These are phyloP conservation scores for Lithophane ornitopus DNA, from an alignment of 2,888 invertebrate species.

Conservation along the genomic window DNA sequence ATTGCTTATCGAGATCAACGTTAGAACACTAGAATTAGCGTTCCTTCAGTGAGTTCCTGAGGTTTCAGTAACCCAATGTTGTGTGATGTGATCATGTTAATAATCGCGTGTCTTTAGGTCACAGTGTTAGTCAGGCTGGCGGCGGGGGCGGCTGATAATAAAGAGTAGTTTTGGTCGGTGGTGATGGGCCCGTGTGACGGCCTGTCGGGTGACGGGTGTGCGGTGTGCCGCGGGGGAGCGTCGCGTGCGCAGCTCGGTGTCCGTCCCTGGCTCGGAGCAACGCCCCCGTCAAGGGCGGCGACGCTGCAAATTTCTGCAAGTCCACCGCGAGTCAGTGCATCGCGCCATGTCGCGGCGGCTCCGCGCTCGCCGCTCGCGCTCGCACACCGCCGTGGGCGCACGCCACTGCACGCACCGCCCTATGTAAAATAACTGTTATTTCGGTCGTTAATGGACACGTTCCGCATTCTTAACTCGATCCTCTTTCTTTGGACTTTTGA, in stretches of 20 bases:
- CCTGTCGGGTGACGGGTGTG: constrained; percentile 69
- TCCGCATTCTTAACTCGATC: constrained; percentile 86
- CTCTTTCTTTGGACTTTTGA: constrained; percentile 74
- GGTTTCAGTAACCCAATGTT: constrained; percentile 31
- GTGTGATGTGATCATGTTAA: constrained; percentile 26
- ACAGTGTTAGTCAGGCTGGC: constrained; percentile 55
- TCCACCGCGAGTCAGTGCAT: constrained; percentile 89
- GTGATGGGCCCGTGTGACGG: constrained; percentile 69
- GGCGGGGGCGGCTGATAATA: constrained; percentile 64
- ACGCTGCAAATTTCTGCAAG: constrained; percentile 90
- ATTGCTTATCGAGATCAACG: constrained; percentile 70
- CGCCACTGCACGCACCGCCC: constrained; percentile 83
- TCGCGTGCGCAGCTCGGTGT: constrained; percentile 88
- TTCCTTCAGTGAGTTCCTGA: constrained; percentile 45
- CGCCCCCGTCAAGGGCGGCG: constrained; percentile 91
- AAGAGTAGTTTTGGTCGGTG: constrained; percentile 67
- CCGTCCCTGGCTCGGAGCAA: constrained; percentile 90
- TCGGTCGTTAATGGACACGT: constrained; percentile 88
- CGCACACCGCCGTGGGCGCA: constrained; percentile 79
- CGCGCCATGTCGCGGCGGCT: constrained; percentile 90
- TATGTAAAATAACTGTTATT: constrained; percentile 89
- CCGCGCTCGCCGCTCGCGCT: constrained; percentile 85
- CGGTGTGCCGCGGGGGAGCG: constrained; percentile 84
- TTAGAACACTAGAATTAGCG: constrained; percentile 66
- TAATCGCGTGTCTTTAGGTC: constrained; percentile 51